Evolutionary conservation across 2,113 vertebrate genomes (phyloP).

Genomic region (Elgaria multicarinata): DNA sequence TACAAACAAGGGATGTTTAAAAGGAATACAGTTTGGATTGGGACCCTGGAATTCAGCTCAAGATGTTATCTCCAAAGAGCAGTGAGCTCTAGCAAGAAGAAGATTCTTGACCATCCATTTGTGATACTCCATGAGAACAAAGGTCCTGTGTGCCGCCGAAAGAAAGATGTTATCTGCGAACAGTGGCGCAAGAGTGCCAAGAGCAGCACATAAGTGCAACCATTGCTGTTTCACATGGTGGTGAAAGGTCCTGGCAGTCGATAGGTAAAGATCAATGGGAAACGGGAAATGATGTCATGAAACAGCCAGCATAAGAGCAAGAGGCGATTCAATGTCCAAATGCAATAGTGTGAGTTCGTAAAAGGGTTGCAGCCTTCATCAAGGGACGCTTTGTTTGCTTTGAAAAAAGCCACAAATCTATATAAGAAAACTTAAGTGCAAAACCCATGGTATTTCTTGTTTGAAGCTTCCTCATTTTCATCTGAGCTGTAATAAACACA

Average conservation of each 20-base stretch:
- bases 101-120: conserved; percentile 32
- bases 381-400: background rate
- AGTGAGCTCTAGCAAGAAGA: conserved; percentile 25
- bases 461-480: background rate
- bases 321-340: conserved; percentile 1
- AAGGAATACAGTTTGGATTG: conserved; percentile 2
- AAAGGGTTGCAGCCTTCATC: conserved; percentile 31
- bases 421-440: background rate
- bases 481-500: background rate
- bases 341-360: conserved; percentile 20
- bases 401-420: background rate
- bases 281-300: background rate
- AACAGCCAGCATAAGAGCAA: background rate
- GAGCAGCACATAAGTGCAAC: conserved; percentile 41
- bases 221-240: conserved; percentile 33
- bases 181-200: conserved; percentile 18
- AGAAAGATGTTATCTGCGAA: conserved; percentile 36
- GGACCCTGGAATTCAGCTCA: conserved; percentile 22
- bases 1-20: conserved; percentile 21
- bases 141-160: conserved; percentile 17
- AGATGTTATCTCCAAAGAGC: conserved; percentile 40
- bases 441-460: background rate
- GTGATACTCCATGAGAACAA: conserved; percentile 49
- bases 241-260: conserved; percentile 47
- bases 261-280: conserved; percentile 41